Percentiles rank a stretch among this genome's conserved stretches.
phyloP scores from a whole-genome alignment of 2,797 vertebrate species.

The Gila robusta region DNA sequence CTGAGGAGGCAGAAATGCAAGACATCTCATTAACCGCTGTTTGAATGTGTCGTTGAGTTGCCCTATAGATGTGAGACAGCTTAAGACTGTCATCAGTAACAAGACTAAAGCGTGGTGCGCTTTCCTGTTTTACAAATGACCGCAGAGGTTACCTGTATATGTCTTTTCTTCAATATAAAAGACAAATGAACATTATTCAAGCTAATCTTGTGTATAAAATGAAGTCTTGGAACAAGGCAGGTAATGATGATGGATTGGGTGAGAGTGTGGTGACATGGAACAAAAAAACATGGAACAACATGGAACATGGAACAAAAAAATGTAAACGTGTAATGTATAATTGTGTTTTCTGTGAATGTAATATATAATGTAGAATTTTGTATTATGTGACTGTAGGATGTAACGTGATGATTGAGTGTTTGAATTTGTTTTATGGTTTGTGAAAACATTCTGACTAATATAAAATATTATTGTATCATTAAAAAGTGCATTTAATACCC shows the following conservation, averaged over 20 bases:
- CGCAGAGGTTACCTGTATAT: neutral
- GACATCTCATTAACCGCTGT: conserved; percentile 56
- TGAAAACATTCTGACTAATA: neutral
- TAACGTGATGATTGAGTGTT: neutral
- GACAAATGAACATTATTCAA: neutral
- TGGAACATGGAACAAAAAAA: neutral
- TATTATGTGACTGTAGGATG: neutral
- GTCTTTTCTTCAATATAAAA: neutral
- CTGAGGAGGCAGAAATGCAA: conserved; percentile 42
- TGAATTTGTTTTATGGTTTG: neutral
- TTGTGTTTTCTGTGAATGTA: neutral
- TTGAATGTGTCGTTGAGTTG: conserved; percentile 45
- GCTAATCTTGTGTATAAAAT: neutral
- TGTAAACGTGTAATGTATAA: neutral
- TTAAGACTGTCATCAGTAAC: conserved; percentile 31
- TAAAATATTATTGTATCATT: neutral
- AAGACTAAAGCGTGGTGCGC: neutral
- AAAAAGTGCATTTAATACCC: neutral
- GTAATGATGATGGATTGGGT: neutral
- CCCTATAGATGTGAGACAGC: conserved; percentile 8
- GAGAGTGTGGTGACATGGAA: neutral
- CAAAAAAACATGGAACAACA: neutral
- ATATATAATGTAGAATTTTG: neutral
- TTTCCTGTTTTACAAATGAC: neutral
- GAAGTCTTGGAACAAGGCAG: neutral